Base-by-base conservation (phyloP, 1,140 invertebrate genomes). In the Panulirus ornatus region DNA sequence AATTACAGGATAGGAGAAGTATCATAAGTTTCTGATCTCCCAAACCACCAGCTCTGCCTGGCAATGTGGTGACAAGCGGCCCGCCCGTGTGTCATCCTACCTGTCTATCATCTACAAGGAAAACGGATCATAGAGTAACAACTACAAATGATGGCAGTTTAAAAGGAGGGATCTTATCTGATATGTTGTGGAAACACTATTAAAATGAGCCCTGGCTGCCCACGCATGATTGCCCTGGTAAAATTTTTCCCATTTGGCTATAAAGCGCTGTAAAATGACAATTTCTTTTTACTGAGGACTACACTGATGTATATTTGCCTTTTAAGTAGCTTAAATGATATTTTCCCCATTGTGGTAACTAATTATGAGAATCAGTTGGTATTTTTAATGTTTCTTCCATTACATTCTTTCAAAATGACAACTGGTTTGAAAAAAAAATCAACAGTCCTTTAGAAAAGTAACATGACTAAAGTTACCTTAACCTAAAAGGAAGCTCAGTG, bases 101-200 rank as follows among this genome's bases (percentile, higher is more conserved):
- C 81, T 89, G 79, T 89, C 88, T 89, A 88, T 84, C 58, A 83
- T 82, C 88, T 89, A 89, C 81, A 84, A 89, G 81, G 88, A 83
- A 89, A 89, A 89, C 85, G 79, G 88, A 89, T 89, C 88, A 89
- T 89, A 89, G 88, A 89, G 88, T 90, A 90, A 90, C 88, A 90
- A 90, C 88, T 90, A 90, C 83, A 85, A 90, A 90, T 90, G 88
- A 84, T 90, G 88, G 88, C 88, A 90, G 88, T 90, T 90, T 85
- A 90, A 90, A 90, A 90, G 88, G 88, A 90, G 88, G 88, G 88
- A 90, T 84, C 81, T 84, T 90, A 90, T 90, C 88, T 90, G 88
- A 90, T 90, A 90, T 90, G 88, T 90, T 90, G 88, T 76, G 88
- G 88, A 90, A 85, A 90, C 88, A 90, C 88, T 90, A 90, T 90